Evolutionary conservation across 1,140 invertebrate species (phyloP), one percentile per base, ranked within the genome.

Genomic region (Papilio xuthus): DNA sequence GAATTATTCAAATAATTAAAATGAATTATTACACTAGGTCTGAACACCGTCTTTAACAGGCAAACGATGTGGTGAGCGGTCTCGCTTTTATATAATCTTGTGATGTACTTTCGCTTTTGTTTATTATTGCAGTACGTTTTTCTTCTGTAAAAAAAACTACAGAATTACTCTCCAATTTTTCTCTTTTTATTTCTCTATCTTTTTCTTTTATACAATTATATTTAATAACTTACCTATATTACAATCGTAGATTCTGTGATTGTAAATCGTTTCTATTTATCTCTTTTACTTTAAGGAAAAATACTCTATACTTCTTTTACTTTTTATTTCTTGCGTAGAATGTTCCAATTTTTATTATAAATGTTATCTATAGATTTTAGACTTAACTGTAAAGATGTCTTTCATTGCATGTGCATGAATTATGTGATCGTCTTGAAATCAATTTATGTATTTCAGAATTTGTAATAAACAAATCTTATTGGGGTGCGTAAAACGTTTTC

Each of bases 391-490:
- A 60, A 13, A 60, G 26, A 60, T 26, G 56, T 12, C 3, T 73
- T 26, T 12, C 71, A 47, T 73, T 75, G 72, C 72, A 75, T 75
- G 72, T 75, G 72, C 72, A 75, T 75, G 72, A 73, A 73, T 73
- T 26, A 73, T 10, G 44, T 18, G 71, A 73, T 73, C 60, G 60
- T 28, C 60, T 13, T 15, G 12, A 32, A 63, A 28, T 28, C 60
- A 6, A 60, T 23, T 23, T 26, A 60, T 47, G 44, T 47, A 60
- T 60, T 60, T 20, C 20, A 23, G 53, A 56, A 56, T 60, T 60
- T 26, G 10, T 9, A 60, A 53, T 10, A 53, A 60, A 32, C 26
- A 67, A 28, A 60, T 26, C 13, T 67, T 73, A 9, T 50, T 28
- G 42, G 71, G 41, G 20, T 73, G 12, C 71, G 42, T 50, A 18